Evolutionary conservation across 2,888 invertebrate species (phyloP), one percentile per base, ranked within the genome.

Genomic region (Schizotus pectinicornis): DNA sequence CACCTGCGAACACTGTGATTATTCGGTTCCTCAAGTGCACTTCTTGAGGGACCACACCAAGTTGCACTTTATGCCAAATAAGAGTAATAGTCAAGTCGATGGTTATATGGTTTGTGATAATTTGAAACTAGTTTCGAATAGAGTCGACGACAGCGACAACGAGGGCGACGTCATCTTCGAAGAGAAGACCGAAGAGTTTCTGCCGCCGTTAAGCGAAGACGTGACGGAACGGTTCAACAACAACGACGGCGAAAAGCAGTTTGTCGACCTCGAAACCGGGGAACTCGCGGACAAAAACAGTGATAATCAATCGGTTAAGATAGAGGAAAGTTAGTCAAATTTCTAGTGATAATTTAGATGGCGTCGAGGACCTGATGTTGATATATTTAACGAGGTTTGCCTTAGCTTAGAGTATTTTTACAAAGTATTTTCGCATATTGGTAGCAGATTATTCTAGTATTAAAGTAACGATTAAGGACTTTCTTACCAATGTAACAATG

Each of bases 1-100:
- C 70, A 86, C 86, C 63, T 95, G 95, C 79, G 86, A 88, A 13
- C 89, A 90, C 76, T 95, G 95, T 77, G 92, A 93, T 79, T 90
- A 91, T 76, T 88, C 89, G 14, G 90, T 90, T 22, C 85, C 87
- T 2, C 90, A 91, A 69, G 86, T 86, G 55, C 86, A 89, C 71
- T 86, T 90, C 64, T 81, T 94, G 33, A 84, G 88, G 37, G 93
- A 93, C 69, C 95, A 95, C 78, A 83, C 88, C 36, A 88, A 90
- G 73, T 82, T 91, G 49, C 94, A 94, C 77, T 92, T 94, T 74
- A 79, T 79, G 67, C 82, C 82, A 55, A 83, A 83, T 69, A 86
- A 85, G 74, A 80, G 79, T 56, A 73, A 82, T 33, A 41, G 14
- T 8, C 81, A 78, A 56, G 82, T 86, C 0, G 87, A 88, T 70